A percentile compares a stretch with the other conserved stretches of the same genome.
Conservation (phyloP, 2,888 invertebrate species). For the Julus scandinavius region DNA sequence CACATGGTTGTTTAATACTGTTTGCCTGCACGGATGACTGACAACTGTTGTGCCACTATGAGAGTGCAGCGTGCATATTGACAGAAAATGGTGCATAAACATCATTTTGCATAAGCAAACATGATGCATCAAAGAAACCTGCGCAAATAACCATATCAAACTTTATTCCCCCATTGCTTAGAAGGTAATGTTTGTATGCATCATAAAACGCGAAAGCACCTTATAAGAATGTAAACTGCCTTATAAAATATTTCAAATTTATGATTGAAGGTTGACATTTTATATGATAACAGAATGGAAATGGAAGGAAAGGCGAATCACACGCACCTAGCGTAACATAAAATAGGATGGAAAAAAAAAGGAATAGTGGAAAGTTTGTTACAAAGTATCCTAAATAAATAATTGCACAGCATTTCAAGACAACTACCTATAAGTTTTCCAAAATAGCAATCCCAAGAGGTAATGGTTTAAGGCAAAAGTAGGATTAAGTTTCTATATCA, state of each 20-base stretch:
- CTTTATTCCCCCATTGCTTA: not conserved
- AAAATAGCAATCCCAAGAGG: not conserved
- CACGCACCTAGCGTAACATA: not conserved
- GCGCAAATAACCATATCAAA: conserved; percentile 17
- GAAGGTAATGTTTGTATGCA: not conserved
- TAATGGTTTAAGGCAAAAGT: not conserved
- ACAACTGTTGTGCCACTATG: not conserved
- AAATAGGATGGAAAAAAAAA: conserved; percentile 31
- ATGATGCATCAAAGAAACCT: conserved; percentile 27
- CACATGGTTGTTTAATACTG: not conserved
- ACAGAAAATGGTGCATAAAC: conserved; percentile 23
- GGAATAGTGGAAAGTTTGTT: not conserved
- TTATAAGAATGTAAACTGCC: conserved; percentile 43
- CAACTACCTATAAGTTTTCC: not conserved
- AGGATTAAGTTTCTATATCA: not conserved
- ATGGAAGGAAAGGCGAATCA: conserved; percentile 4
- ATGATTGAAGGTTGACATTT: conserved; percentile 43
- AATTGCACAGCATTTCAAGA: not conserved
- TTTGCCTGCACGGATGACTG: not conserved
- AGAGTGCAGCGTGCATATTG: not conserved
- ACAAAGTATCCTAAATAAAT: not conserved
- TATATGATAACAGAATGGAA: not conserved
- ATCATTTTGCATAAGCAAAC: conserved; percentile 35
- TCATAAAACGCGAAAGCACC: conserved; percentile 42
- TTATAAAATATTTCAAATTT: conserved; percentile 44